Conservation (phyloP, 2,113 vertebrate genomes). For the Paedocypris sp. region DNA sequence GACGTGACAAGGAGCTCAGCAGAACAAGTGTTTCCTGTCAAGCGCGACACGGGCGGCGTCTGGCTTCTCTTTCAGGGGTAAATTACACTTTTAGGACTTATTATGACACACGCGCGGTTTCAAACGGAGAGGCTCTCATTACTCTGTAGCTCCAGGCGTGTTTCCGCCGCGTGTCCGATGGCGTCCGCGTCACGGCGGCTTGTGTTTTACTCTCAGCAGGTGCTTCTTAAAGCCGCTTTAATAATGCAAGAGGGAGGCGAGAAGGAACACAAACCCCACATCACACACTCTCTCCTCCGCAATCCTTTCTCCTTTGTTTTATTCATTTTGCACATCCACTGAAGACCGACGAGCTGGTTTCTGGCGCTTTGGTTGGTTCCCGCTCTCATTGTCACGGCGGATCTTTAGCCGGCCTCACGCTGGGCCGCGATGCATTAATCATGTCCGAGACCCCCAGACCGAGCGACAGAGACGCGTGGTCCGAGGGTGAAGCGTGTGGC, state of each 20-base stretch:
- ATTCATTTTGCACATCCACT: slow-evolving; percentile 50
- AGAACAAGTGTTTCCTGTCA: slow-evolving; percentile 82
- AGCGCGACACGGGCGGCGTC: slow-evolving; percentile 73
- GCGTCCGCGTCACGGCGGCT: slow-evolving; percentile 80
- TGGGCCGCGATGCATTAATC: slow-evolving; percentile 54
- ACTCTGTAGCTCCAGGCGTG: slow-evolving; percentile 88
- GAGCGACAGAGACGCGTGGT: slow-evolving; percentile 15
- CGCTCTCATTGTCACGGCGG: slow-evolving; percentile 16
- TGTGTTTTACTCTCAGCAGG: slow-evolving; percentile 89
- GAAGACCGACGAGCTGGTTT: no score
- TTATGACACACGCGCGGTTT: slow-evolving; percentile 97
- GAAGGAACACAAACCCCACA: slow-evolving; percentile 74
- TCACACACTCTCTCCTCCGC: slow-evolving; percentile 62
- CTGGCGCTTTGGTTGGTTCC: slow-evolving; percentile 34
- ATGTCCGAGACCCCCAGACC: slow-evolving; percentile 34
- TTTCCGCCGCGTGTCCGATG: slow-evolving; percentile 69
- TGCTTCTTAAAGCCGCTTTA: slow-evolving; percentile 88
- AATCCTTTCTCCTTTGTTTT: slow-evolving; percentile 51
- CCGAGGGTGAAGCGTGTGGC: slow-evolving; percentile 22
- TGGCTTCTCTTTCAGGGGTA: slow-evolving; percentile 82
- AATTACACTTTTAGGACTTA: slow-evolving; percentile 99
- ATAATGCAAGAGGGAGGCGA: slow-evolving; percentile 85
- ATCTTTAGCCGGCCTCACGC: slow-evolving; percentile 36
- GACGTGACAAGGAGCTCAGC: slow-evolving; percentile 71
- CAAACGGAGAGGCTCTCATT: slow-evolving; percentile 97